A percentile compares a stretch with the other conserved stretches of the same genome.
Conservation (phyloP, 2,888 invertebrate species). For the Zhuqinia jingwanae region DNA sequence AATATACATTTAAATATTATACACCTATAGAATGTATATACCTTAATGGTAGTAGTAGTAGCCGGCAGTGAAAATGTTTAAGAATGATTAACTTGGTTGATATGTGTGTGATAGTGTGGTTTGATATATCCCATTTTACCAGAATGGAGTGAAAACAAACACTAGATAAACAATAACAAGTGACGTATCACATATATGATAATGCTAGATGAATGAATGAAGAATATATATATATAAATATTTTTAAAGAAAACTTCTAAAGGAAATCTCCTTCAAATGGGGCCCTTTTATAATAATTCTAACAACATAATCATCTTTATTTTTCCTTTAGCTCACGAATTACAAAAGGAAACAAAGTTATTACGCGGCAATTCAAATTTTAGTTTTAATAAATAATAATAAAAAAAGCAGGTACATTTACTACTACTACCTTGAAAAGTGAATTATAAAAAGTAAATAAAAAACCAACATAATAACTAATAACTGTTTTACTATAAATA, state of each 20-base stretch:
- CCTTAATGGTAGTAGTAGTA: background rate
- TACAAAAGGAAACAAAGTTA: conserved; percentile 40
- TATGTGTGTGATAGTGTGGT: conserved; percentile 12
- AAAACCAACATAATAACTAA: background rate
- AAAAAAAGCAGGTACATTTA: conserved; percentile 51
- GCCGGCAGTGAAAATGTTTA: conserved; percentile 14
- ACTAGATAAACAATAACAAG: background rate
- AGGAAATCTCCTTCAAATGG: conserved; percentile 8
- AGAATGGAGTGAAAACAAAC: conserved; percentile 44
- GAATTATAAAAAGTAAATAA: background rate
- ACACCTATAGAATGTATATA: background rate
- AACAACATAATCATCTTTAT: background rate
- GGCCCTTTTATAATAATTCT: background rate
- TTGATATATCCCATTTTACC: conserved; percentile 10
- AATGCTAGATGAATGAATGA: background rate
- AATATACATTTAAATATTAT: background rate
- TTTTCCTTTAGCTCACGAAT: too few relatives aligned
- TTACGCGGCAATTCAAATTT: conserved; percentile 22
- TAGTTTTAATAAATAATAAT: too few relatives aligned
- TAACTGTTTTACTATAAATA: background rate
- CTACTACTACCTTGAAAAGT: conserved; percentile 16
- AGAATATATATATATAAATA: background rate
- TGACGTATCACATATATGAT: background rate
- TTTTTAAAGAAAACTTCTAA: conserved; percentile 28
- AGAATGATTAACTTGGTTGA: conserved; percentile 27